Evolutionary conservation across 2,797 vertebrate genomes (phyloP), one percentile per base, ranked within the genome.

Genomic region (Arrhamphus sclerolepis): DNA sequence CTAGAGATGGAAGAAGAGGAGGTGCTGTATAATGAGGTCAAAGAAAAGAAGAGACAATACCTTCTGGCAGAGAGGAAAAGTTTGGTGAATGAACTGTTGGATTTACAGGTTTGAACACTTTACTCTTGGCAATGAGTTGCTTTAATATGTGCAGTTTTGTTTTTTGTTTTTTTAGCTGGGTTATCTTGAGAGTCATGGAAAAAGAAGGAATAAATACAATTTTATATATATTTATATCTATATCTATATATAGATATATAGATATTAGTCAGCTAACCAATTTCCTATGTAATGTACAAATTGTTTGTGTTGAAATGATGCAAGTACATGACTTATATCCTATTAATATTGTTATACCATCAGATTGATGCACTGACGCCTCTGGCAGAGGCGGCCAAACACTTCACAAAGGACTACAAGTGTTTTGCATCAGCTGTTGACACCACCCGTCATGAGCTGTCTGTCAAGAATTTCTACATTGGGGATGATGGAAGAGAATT

Each of bases 391-490:
- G 68, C 78, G 16, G 82, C 88, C 10, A 57, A 82, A 0, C 54
- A 31, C 17, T 96, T 99, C 60, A 87, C 83, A 53, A 79, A 92
- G 1, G 87, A 94, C 0, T 98, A 98, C 75, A 92, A 77, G 63
- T 74, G 39, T 9, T 94, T 99, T 44, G 95, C 94, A 9, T 68
- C 67, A 1, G 91, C 95, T 9, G 49, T 98, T 66, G 95, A 98
- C 77, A 83, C 90, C 34, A 95, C 93, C 0, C 85, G 93, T 18
- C 96, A 97, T 0, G 89, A 94, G 56, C 87, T 98, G 18, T 93
- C 94, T 0, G 72, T 94, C 22, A 94, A 90, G 63, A 90, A 94
- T 10, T 83, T 96, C 72, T 89, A 95, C 77, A 62, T 94, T 65
- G 87, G 88, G 0, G 92, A 88, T 3, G 90, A 94, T 6, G 60